Conservation (phyloP, 2,797 vertebrate genomes). For the Poecilia picta region DNA sequence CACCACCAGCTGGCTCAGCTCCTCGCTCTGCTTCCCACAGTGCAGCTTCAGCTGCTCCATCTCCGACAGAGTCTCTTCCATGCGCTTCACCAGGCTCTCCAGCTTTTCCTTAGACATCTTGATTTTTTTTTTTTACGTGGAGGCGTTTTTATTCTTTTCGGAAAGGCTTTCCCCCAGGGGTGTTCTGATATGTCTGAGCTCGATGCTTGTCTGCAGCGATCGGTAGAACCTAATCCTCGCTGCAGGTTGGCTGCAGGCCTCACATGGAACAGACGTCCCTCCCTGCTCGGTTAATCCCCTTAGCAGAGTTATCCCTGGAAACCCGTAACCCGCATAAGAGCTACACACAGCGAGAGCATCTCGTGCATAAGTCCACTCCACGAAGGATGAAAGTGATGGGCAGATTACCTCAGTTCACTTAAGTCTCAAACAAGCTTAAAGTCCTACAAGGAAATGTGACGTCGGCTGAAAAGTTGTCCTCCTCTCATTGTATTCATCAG, state of each 20-base stretch:
- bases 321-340: constrained; percentile 38
- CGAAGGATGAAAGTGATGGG: constrained; percentile 34
- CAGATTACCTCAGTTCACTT: constrained; percentile 33
- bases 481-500: background rate
- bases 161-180: background rate
- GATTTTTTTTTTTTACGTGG: background rate
- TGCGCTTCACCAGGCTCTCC: constrained; percentile 87
- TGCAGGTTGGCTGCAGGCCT: constrained; percentile 24
- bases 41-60: constrained; percentile 89
- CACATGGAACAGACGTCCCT: constrained; percentile 51
- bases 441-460: constrained; percentile 1
- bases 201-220: constrained; percentile 25
- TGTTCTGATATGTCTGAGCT: constrained; percentile 10
- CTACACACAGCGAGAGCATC: constrained; percentile 20
- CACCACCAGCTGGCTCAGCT: constrained; percentile 84
- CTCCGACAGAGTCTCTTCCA: constrained; percentile 88
- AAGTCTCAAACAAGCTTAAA: constrained; percentile 29
- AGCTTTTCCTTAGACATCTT: constrained; percentile 88
- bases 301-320: constrained; percentile 77
- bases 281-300: constrained; percentile 72
- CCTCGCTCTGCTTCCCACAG: constrained; percentile 87
- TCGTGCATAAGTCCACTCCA: constrained; percentile 24
- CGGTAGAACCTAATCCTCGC: constrained; percentile 63
- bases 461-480: background rate
- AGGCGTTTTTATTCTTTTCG: background rate